These are phyloP conservation scores for Probosciger aterrimus DNA, from an alignment of 2,113 vertebrate genomes.

Conservation along the genomic window DNA sequence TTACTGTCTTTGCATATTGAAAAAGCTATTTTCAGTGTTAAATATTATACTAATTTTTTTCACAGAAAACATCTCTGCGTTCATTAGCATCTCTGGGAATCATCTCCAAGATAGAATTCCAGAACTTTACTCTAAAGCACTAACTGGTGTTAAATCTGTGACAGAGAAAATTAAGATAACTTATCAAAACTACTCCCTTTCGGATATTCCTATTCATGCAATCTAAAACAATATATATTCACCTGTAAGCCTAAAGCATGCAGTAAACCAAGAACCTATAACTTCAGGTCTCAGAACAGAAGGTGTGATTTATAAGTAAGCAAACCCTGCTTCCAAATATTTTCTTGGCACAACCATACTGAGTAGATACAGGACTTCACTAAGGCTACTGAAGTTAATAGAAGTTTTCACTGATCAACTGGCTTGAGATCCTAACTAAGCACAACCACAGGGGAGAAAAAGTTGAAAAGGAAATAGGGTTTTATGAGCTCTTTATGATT, in stretches of 20 bases:
- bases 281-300: background rate
- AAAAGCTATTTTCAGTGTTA: background rate
- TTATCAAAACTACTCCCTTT: background rate
- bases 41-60: background rate
- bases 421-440: background rate
- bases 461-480: background rate
- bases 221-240: background rate
- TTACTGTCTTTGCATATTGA: background rate
- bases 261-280: background rate
- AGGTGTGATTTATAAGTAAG: background rate
- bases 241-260: background rate
- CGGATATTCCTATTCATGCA: background rate
- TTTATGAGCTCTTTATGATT: background rate
- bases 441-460: fast-evolving
- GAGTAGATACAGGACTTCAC: background rate
- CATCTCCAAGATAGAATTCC: background rate
- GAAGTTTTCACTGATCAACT: background rate
- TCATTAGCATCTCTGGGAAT: background rate
- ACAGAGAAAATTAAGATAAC: background rate
- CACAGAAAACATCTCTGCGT: background rate
- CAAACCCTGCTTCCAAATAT: background rate
- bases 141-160: background rate
- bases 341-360: background rate
- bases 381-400: background rate
- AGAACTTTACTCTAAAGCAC: background rate